Evolutionary conservation across 2,113 vertebrate species (phyloP).

Genomic region (Gymnarchus niloticus): DNA sequence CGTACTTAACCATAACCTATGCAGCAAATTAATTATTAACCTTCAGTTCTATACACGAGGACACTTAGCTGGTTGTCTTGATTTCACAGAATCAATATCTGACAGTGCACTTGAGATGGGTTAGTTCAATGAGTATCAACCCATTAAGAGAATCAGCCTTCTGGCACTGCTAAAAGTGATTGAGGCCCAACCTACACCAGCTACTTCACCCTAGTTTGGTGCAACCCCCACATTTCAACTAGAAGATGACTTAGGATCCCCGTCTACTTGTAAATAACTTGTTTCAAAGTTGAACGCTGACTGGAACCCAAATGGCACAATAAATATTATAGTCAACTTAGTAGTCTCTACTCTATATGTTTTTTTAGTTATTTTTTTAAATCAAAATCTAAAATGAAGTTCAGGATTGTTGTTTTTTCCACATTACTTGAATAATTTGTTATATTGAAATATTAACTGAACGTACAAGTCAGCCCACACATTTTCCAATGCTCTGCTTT

Average conservation of each 20-base stretch:
- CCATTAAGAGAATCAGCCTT: not conserved
- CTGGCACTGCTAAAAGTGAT: not conserved
- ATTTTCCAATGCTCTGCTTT: not conserved
- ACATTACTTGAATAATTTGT: not conserved
- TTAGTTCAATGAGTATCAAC: not conserved
- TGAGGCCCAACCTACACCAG: not conserved
- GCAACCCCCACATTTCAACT: not conserved
- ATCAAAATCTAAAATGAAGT: too few species aligned
- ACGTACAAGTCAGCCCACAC: not conserved
- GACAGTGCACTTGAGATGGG: not conserved
- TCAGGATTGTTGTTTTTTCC: not conserved
- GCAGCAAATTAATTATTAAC: conserved; percentile 5
- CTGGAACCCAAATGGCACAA: not conserved
- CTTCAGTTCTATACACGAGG: too few species aligned
- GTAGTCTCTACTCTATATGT: too few species aligned
- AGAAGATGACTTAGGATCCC: not conserved
- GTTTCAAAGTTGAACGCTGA: not conserved
- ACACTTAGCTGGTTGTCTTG: not conserved
- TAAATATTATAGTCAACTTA: not conserved
- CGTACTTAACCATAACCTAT: conserved; percentile 17
- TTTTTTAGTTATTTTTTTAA: too few species aligned
- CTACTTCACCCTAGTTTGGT: not conserved
- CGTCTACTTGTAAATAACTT: not conserved
- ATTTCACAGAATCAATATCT: not conserved
- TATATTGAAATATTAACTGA: not conserved